Evolutionary conservation across 37 sponge, comb jelly and placozoan genomes (phyloP).

Genomic region (Dysidea cf. avara): DNA sequence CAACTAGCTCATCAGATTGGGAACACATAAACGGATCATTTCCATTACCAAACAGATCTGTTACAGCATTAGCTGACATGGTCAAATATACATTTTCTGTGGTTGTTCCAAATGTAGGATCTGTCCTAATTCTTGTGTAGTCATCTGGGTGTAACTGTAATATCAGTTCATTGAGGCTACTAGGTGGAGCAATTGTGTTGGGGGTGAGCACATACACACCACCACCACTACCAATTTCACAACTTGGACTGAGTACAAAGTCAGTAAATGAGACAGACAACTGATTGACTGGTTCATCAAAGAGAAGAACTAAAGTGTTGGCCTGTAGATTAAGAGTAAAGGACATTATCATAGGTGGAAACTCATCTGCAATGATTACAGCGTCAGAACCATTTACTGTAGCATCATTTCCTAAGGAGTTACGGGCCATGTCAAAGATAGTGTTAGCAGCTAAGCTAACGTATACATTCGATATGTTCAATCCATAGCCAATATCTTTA

Average conservation of each 20-base stretch:
- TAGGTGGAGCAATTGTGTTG: background rate
- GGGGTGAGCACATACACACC: background rate
- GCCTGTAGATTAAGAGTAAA: conserved; percentile 60
- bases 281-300: conserved; percentile 71
- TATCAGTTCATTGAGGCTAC: background rate
- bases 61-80: conserved; percentile 19
- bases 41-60: conserved; percentile 55
- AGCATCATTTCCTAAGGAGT: background rate
- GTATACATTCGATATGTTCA: conserved; percentile 41
- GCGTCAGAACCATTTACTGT: background rate
- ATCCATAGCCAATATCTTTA: conserved; percentile 52
- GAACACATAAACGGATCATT: conserved; percentile 31
- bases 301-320: conserved; percentile 43
- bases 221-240: background rate
- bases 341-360: conserved; percentile 51
- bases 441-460: conserved; percentile 35
- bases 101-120: conserved; percentile 50
- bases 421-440: conserved; percentile 60
- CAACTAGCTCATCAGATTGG: conserved; percentile 41
- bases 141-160: conserved; percentile 38
- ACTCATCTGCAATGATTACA: conserved; percentile 37
- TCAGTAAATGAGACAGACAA: conserved; percentile 6
- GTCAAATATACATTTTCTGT: conserved; percentile 34
- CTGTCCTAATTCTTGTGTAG: conserved; percentile 53
- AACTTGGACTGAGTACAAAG: conserved; percentile 19